Percentiles rank a stretch among this genome's conserved stretches.
These are phyloP conservation scores for Eonycteris spelaea DNA, from an alignment of 2,113 vertebrate species.

Conservation along the genomic window DNA sequence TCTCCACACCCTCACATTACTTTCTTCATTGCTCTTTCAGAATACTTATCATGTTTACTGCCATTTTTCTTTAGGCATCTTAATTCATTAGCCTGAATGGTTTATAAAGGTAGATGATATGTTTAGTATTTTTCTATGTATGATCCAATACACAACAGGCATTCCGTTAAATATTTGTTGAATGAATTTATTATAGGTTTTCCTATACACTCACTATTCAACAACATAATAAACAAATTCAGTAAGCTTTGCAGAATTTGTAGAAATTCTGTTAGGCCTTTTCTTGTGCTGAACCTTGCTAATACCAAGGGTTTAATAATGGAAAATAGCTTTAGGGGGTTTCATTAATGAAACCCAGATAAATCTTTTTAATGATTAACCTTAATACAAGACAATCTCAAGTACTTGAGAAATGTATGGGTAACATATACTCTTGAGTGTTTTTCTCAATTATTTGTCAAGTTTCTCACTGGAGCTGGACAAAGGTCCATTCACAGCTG, in stretches of 20 bases:
- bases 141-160: not conserved
- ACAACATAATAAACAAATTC: not conserved
- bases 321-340: not conserved
- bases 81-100: not conserved
- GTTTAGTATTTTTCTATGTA: not conserved
- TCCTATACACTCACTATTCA: conserved; percentile 22
- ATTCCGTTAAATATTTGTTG: not conserved
- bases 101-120: not conserved
- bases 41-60: not conserved
- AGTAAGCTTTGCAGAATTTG: conserved; percentile 24
- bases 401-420: not conserved
- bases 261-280: not conserved
- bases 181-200: conserved; percentile 61
- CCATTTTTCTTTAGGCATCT: not conserved
- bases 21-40: not conserved
- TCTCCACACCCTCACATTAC: not conserved
- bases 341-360: not conserved
- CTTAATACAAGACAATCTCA: conserved; percentile 20
- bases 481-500: not conserved
- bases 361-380: conserved; percentile 12
- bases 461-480: not conserved
- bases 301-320: conserved; percentile 30
- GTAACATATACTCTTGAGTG: not conserved
- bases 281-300: not conserved
- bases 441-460: not conserved